Evolutionary conservation across 2,888 invertebrate genomes (phyloP), one percentile per base, ranked within the genome.

Genomic region (Adela reaumurella): DNA sequence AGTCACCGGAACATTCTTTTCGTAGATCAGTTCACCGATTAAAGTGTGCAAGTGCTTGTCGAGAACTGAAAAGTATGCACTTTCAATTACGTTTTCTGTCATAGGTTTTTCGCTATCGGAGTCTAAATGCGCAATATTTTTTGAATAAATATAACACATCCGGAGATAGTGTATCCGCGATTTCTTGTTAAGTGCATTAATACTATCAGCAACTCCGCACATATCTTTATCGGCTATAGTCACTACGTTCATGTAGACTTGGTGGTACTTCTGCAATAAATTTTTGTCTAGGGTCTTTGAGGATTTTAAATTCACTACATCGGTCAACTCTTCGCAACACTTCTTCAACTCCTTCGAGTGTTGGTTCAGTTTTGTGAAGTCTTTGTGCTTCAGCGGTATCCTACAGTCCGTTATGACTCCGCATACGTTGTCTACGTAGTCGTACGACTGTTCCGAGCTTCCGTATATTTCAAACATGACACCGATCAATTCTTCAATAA

Each of bases 21-120:
- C 82, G 58, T 88, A 89, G 51, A 90, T 82, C 60, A 89, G 73
- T 56, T 83, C 82, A 2, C 87, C 86, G 54, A 87, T 83, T 49
- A 87, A 77, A 55, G 83, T 79, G 49, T 83, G 82, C 10, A 86
- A 70, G 57, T 78, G 78, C 51, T 68, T 68, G 42, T 79, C 74
- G 19, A 85, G 60, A 10, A 85, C 65, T 20, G 79, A 69, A 51
- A 84, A 84, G 55, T 81, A 82, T 1, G 78, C 68, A 18, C 58
- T 51, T 10, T 71, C 74, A 3, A 49, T 44, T 2, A 68, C 65
- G 45, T 49, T 48, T 28, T 28, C 16, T 4, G 14, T 8, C 35
- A 35, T 35, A 14, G n/a, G 35, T 14, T 35, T 35, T 11, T 35
- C 35, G 14, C 14, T 50, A 50, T 76, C 70, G 49, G 70, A 68